Evolutionary conservation across 37 sponge, comb jelly and placozoan species (phyloP).

Genomic region (Lycopodina hypogea): DNA sequence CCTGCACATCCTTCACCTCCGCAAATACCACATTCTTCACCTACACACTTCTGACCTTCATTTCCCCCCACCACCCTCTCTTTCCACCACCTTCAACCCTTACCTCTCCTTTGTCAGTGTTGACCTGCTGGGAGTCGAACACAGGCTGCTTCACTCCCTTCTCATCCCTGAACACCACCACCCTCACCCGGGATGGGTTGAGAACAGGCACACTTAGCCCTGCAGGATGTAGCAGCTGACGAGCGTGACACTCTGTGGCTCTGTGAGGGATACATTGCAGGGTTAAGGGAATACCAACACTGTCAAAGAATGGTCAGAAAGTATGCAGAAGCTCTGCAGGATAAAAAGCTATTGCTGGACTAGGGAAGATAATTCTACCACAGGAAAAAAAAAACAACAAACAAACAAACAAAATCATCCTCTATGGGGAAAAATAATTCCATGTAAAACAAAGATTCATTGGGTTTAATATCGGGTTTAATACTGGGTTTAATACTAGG

Average conservation of each 20-base stretch:
- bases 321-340: too few species aligned
- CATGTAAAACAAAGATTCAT: too few species aligned
- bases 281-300: background rate
- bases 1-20: too few species aligned
- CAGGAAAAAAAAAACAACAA: too few species aligned
- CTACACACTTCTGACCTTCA: background rate
- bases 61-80: background rate
- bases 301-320: background rate
- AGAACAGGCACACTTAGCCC: slow-evolving; percentile 1
- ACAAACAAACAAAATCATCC: too few species aligned
- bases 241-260: slow-evolving; percentile 36
- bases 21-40: too few species aligned
- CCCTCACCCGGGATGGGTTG: slow-evolving; percentile 15
- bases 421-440: too few species aligned
- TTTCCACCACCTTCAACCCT: background rate
- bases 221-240: slow-evolving; percentile 17
- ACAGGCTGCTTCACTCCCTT: slow-evolving; percentile 45
- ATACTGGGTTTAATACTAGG: too few species aligned
- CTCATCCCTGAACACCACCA: slow-evolving; percentile 56
- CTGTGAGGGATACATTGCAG: slow-evolving; percentile 25
- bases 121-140: slow-evolving; percentile 53
- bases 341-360: too few species aligned
- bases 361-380: too few species aligned
- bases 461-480: too few species aligned
- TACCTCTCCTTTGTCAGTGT: slow-evolving; percentile 22